Conservation (phyloP, 2,888 invertebrate species). For the Eucera pruinosa region DNA sequence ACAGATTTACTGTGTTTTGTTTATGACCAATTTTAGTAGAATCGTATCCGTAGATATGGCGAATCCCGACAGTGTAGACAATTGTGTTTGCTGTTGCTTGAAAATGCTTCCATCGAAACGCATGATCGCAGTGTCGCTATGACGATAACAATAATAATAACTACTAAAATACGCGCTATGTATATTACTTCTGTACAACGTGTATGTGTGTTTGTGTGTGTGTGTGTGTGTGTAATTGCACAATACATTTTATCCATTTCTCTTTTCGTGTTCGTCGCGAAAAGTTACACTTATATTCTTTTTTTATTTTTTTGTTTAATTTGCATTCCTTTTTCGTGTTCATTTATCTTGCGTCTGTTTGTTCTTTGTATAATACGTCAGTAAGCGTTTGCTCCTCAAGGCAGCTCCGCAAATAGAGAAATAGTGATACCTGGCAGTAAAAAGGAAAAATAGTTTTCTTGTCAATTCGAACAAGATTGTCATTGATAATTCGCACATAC, state of each 20-base stretch:
- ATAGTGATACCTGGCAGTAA: constrained; percentile 73
- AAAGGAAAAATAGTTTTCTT: constrained; percentile 65
- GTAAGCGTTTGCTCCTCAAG: constrained; percentile 70
- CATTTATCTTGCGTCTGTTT: constrained; percentile 24
- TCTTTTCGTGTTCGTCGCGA: constrained; percentile 25
- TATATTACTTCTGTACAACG: constrained; percentile 74
- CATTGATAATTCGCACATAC: constrained; percentile 46
- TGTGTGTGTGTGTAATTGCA: constrained; percentile 74
- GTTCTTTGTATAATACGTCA: constrained; percentile 30
- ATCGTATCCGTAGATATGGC: background rate
- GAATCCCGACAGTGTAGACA: constrained; percentile 7
- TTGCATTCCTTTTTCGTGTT: background rate
- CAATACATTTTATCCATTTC: constrained; percentile 67
- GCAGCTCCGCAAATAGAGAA: constrained; percentile 64
- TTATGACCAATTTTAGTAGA: constrained; percentile 1
- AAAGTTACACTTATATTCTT: constrained; percentile 14
- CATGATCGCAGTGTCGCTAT: constrained; percentile 57
- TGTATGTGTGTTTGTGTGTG: constrained; percentile 62
- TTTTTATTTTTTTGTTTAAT: constrained; percentile 13
- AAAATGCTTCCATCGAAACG: constrained; percentile 43
- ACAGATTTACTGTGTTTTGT: constrained; percentile 1
- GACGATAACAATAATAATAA: constrained; percentile 66
- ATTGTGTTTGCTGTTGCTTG: constrained; percentile 2
- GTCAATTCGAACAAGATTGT: constrained; percentile 69
- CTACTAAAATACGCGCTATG: constrained; percentile 67